Percentiles rank a stretch among this genome's conserved stretches.
Conservation (phyloP, 2,888 invertebrate species). For the Villa cingulata region DNA sequence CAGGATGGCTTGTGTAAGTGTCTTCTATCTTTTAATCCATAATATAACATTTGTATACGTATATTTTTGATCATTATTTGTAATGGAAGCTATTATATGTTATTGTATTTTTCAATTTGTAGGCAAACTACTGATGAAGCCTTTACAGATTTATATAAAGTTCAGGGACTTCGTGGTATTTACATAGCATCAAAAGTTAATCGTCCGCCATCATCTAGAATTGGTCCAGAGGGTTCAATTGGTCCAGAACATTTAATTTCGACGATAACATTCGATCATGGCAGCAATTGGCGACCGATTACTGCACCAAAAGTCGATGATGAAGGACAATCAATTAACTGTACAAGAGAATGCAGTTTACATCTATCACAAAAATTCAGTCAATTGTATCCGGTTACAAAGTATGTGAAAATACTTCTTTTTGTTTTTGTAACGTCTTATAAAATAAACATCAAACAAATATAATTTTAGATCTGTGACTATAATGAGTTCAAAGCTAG, state of each 20-base stretch:
- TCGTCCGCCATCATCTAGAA: slow-evolving; percentile 31
- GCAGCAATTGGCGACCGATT: slow-evolving; percentile 66
- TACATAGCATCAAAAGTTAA: slow-evolving; percentile 75
- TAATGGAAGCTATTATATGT: neutral
- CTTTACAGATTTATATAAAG: slow-evolving; percentile 78
- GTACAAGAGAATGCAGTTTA: slow-evolving; percentile 62
- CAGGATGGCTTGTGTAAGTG: slow-evolving; percentile 69
- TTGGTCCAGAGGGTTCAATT: slow-evolving; percentile 30
- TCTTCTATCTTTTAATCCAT: slow-evolving; percentile 12
- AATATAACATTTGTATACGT: neutral
- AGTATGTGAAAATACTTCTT: slow-evolving; percentile 13
- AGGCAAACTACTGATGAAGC: slow-evolving; percentile 67
- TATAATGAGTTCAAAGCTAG: slow-evolving; percentile 74
- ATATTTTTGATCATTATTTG: neutral
- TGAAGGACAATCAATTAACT: slow-evolving; percentile 52
- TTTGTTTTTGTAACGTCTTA: no score
- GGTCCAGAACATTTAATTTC: slow-evolving; percentile 65
- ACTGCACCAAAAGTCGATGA: slow-evolving; percentile 56
- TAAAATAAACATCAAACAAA: no score
- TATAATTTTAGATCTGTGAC: slow-evolving; percentile 59
- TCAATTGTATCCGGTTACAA: slow-evolving; percentile 65
- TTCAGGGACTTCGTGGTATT: slow-evolving; percentile 74
- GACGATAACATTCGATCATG: slow-evolving; percentile 75
- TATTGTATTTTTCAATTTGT: slow-evolving; percentile 15
- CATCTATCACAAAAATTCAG: slow-evolving; percentile 80